Conservation (phyloP, 2,113 vertebrate genomes). For the Perca schrenkii region DNA sequence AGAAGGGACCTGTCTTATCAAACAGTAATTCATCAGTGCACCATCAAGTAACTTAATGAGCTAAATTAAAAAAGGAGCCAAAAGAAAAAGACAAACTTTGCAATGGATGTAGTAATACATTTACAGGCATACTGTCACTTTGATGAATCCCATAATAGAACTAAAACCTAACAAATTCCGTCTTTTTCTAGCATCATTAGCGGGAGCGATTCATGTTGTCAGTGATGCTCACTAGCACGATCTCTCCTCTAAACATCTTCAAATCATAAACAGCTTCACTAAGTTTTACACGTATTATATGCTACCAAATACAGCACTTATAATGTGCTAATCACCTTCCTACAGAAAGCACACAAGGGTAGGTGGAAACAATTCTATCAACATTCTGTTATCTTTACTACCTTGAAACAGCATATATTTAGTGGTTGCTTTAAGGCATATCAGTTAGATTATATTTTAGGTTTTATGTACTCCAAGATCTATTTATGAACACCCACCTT, state of each 20-base stretch:
- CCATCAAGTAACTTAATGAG: constrained; percentile 38
- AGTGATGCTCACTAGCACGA: constrained; percentile 26
- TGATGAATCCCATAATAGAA: constrained; percentile 17
- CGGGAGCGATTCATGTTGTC: constrained; percentile 12
- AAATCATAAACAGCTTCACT: not conserved
- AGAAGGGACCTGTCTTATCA: constrained; percentile 17
- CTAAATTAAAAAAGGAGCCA: constrained; percentile 21
- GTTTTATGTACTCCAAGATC: not conserved
- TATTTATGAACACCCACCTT: not conserved
- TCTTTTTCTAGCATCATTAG: constrained; percentile 19
- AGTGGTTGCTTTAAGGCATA: not conserved
- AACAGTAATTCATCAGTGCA: constrained; percentile 38
- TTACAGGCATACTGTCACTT: not conserved
- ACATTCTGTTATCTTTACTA: not conserved
- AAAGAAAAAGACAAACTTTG: not conserved
- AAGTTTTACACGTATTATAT: constrained; percentile 23
- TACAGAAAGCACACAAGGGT: not conserved
- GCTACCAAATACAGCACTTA: constrained; percentile 18
- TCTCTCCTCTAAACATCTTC: constrained; percentile 40
- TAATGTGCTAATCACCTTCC: constrained; percentile 39
- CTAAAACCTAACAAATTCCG: not conserved
- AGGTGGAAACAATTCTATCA: not conserved
- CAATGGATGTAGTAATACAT: constrained; percentile 8
- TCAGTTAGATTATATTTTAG: not conserved
- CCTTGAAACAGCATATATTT: not conserved